Percentiles rank a stretch among this genome's conserved stretches.
phyloP scores from a whole-genome alignment of 2,113 vertebrate species.

The Cyanoliseus patagonus region DNA sequence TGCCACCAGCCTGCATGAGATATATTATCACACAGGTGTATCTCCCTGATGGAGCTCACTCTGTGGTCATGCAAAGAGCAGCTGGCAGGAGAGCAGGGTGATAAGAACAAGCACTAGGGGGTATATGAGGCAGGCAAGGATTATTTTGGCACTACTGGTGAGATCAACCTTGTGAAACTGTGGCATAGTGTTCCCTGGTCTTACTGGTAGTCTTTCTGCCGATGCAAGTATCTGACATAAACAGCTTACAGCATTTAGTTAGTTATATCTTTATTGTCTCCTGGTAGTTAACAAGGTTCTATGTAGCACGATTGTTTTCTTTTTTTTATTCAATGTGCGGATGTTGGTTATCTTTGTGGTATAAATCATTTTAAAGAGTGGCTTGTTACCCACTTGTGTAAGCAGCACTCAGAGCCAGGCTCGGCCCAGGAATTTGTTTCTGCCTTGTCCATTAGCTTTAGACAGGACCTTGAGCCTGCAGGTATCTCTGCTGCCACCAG shows the following conservation, averaged over 20 bases:
- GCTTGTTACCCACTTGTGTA: not conserved
- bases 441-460: not conserved
- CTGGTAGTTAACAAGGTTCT: not conserved
- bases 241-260: not conserved
- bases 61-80: not conserved
- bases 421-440: not conserved
- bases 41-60: accelerated
- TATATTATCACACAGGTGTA: not conserved
- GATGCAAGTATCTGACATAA: not conserved
- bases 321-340: not conserved
- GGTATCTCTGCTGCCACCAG: not conserved
- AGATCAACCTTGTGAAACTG: not conserved
- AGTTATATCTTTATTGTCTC: not conserved
- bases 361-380: not conserved
- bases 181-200: not conserved
- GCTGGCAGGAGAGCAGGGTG: not conserved
- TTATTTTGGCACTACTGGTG: not conserved
- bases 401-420: not conserved
- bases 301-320: not conserved
- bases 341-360: not conserved
- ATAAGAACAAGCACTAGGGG: not conserved
- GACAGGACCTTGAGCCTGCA: accelerated
- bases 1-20: not conserved
- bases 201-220: not conserved
- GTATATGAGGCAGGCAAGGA: accelerated